A percentile compares a stretch with the other conserved stretches of the same genome.
These are phyloP conservation scores for Phengaris alcon DNA, from an alignment of 2,888 invertebrate species.

Conservation along the genomic window DNA sequence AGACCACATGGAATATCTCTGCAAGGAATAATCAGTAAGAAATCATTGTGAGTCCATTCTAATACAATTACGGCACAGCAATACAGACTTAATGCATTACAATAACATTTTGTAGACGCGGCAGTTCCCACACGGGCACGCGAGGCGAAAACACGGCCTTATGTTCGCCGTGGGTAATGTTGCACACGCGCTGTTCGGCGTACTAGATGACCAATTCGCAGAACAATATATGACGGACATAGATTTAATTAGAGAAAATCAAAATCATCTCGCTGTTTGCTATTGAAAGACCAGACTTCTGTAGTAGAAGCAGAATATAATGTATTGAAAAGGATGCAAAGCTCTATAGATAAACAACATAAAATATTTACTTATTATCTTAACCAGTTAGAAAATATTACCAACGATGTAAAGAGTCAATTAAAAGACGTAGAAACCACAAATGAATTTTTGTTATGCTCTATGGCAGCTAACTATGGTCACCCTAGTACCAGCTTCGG, in stretches of 20 bases:
- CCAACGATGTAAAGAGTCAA: too few relatives aligned
- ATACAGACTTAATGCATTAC: slow-evolving; percentile 28
- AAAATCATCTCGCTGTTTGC: slow-evolving; percentile 31
- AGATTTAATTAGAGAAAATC: slow-evolving; percentile 27
- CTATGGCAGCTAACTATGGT: too few relatives aligned
- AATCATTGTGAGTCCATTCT: too few relatives aligned
- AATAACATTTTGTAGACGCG: slow-evolving; percentile 31
- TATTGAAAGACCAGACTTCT: slow-evolving; percentile 36
- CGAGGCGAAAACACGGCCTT: slow-evolving; percentile 31
- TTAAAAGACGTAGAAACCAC: too few relatives aligned
- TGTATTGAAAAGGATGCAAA: too few relatives aligned
- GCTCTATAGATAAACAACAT: too few relatives aligned
- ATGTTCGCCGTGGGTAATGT: slow-evolving; percentile 35
- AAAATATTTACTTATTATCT: too few relatives aligned
- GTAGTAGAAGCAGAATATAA: slow-evolving; percentile 34
- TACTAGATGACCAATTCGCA: slow-evolving; percentile 36
- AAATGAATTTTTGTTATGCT: too few relatives aligned
- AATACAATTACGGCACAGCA: slow-evolving; percentile 34
- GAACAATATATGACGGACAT: slow-evolving; percentile 34
- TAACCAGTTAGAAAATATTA: too few relatives aligned
- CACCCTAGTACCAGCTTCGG: too few relatives aligned
- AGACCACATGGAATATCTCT: slow-evolving; percentile 24
- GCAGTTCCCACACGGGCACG: slow-evolving; percentile 17
- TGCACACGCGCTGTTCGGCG: slow-evolving; percentile 35
- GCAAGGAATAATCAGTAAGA: slow-evolving; percentile 16